Evolutionary conservation across 2,888 invertebrate species (phyloP).

Genomic region (Mantis religiosa): DNA sequence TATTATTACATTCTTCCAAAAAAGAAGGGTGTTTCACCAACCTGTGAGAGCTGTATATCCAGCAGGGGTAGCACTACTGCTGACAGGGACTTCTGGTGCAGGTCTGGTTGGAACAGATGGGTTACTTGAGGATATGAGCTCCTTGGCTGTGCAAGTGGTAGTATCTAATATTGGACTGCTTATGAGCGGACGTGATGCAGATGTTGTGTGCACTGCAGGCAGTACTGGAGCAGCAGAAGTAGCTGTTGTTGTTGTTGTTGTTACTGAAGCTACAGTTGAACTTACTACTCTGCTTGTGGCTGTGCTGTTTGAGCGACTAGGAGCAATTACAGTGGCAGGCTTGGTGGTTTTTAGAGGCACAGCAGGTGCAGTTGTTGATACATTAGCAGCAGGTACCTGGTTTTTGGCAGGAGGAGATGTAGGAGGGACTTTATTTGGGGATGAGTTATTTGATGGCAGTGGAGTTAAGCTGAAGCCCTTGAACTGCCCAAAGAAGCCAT

Average conservation of each 20-base stretch:
- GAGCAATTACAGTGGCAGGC: conserved; percentile 35
- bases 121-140: conserved; percentile 58
- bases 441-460: conserved; percentile 17
- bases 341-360: conserved; percentile 37
- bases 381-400: conserved; percentile 8
- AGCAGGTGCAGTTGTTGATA: conserved; percentile 13
- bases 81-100: conserved; percentile 54
- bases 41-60: conserved; percentile 8
- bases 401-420: conserved; percentile 7
- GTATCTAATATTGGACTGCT: conserved; percentile 77
- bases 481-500: conserved; percentile 78
- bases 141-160: conserved; percentile 75
- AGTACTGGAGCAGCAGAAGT: conserved; percentile 42
- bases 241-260: conserved; percentile 33
- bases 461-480: conserved; percentile 73
- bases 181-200: conserved; percentile 64
- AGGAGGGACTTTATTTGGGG: conserved; percentile 27
- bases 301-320: conserved; percentile 28
- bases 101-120: conserved; percentile 48
- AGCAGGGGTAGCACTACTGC: not conserved
- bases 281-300: conserved; percentile 26
- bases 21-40: not conserved
- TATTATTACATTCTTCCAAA: too few relatives aligned
- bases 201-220: conserved; percentile 59
- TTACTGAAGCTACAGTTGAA: conserved; percentile 37